Conservation (phyloP, 2,113 vertebrate genomes). For the Cyprinus carpio region DNA sequence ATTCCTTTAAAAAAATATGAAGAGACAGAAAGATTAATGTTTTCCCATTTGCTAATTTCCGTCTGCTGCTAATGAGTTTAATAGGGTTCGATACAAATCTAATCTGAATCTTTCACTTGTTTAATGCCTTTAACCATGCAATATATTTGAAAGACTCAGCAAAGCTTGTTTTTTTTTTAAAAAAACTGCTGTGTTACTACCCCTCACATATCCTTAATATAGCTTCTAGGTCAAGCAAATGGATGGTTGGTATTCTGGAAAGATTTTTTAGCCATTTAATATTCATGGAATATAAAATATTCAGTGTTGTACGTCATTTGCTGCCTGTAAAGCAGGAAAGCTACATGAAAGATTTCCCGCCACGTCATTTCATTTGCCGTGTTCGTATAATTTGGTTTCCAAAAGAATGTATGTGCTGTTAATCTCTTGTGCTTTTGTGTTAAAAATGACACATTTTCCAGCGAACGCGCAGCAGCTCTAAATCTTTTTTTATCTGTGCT, state of each 20-base stretch:
- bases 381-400: slow-evolving; percentile 65
- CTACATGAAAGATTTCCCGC: slow-evolving; percentile 46
- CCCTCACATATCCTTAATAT: slow-evolving; percentile 11
- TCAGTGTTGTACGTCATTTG: slow-evolving; percentile 42
- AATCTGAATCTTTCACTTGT: background rate
- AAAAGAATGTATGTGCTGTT: slow-evolving; percentile 66
- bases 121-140: background rate
- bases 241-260: slow-evolving; percentile 41
- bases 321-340: slow-evolving; percentile 38
- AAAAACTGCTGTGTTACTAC: slow-evolving; percentile 9
- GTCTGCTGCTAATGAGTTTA: background rate
- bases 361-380: slow-evolving; percentile 60
- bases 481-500: slow-evolving; percentile 25
- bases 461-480: background rate
- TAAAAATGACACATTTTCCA: slow-evolving; percentile 69
- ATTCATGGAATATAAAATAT: slow-evolving; percentile 56
- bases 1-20: background rate
- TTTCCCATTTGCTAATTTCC: background rate
- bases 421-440: slow-evolving; percentile 70
- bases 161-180: background rate
- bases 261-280: slow-evolving; percentile 47
- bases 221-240: slow-evolving; percentile 26
- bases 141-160: slow-evolving; percentile 7
- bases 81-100: background rate
- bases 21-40: background rate